Evolutionary conservation across 2,113 vertebrate genomes (phyloP).

Genomic region (Xiphias gladius): DNA sequence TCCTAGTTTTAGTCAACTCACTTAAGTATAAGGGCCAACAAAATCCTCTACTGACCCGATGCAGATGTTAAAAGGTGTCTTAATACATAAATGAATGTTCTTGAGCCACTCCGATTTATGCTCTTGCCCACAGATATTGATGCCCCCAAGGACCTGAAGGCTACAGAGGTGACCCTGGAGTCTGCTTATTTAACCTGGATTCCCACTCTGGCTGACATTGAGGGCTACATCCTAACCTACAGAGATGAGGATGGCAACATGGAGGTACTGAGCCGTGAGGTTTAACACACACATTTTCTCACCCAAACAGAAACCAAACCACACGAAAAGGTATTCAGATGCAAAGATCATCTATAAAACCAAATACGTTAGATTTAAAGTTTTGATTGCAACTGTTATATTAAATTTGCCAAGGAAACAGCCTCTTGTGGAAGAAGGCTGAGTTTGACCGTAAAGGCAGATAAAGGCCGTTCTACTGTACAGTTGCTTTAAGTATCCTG

Average conservation of each 20-base stretch:
- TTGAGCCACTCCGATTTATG: conserved; percentile 20
- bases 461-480: background rate
- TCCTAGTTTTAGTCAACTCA: background rate
- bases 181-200: conserved; percentile 87
- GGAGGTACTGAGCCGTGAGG: conserved; percentile 80
- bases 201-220: conserved; percentile 86
- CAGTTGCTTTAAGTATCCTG: background rate
- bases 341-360: background rate
- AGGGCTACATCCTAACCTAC: conserved; percentile 88
- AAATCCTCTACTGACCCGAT: background rate
- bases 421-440: background rate
- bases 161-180: conserved; percentile 80
- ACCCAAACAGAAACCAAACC: background rate
- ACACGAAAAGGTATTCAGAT: background rate
- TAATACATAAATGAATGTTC: background rate
- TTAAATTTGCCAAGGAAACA: background rate
- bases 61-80: background rate
- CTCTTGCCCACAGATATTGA: conserved; percentile 86
- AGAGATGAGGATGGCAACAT: conserved; percentile 78
- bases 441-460: background rate
- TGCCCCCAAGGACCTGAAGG: conserved; percentile 85
- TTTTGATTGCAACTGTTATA: background rate
- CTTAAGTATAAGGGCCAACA: background rate
- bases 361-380: background rate
- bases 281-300: background rate